A percentile compares a stretch with the other conserved stretches of the same genome.
These are phyloP conservation scores for Geopemphigus sp. DNA, from an alignment of 1,140 invertebrate species.

Conservation along the genomic window DNA sequence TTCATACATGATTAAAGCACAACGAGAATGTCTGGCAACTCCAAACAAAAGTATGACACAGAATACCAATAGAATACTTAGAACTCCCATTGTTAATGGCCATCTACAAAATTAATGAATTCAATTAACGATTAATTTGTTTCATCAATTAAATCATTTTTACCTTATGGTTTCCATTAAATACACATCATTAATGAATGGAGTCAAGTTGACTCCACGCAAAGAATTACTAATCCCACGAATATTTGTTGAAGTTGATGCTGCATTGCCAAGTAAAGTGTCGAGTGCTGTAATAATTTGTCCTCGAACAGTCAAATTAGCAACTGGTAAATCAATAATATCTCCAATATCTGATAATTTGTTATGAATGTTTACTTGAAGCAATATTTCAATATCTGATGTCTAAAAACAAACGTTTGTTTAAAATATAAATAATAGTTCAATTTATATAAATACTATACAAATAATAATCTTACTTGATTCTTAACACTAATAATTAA, in stretches of 20 bases:
- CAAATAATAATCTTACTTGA: conserved; percentile 61
- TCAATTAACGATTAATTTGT: conserved; percentile 3
- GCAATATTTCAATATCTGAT: conserved; percentile 60
- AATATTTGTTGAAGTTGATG: conserved; percentile 67
- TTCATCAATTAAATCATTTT: neutral
- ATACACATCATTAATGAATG: conserved; percentile 58
- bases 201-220: conserved; percentile 65
- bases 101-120: conserved; percentile 60
- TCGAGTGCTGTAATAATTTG: conserved; percentile 66
- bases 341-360: conserved; percentile 69
- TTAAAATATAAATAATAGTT: conserved; percentile 6
- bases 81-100: conserved; percentile 74
- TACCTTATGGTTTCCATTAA: conserved; percentile 51
- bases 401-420: conserved; percentile 56
- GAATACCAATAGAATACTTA: conserved; percentile 73
- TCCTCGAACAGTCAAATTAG: conserved; percentile 70
- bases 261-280: conserved; percentile 68
- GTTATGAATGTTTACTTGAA: conserved; percentile 66
- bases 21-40: conserved; percentile 76
- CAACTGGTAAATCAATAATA: conserved; percentile 70
- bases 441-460: neutral
- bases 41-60: conserved; percentile 79
- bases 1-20: conserved; percentile 75
- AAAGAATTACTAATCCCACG: conserved; percentile 71
- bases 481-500: conserved; percentile 72